Evolutionary conservation across 2,113 vertebrate species (phyloP), one percentile per base, ranked within the genome.

Genomic region (Percopsis transmontana): DNA sequence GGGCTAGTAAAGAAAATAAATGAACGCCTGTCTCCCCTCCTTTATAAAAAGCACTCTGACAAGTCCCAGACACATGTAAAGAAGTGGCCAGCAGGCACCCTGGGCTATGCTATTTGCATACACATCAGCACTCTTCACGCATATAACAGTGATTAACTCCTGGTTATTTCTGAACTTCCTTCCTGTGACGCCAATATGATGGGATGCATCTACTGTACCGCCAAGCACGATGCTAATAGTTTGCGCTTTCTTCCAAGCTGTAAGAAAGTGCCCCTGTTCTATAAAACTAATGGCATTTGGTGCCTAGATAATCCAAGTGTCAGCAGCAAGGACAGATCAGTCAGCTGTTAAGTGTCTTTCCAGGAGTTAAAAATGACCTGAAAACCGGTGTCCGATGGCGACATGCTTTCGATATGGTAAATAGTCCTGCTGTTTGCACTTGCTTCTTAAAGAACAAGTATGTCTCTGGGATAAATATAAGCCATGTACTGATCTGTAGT

Each of bases 261-360:
- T 61, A 52, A 74, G 66, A 63, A 45, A 45, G 85, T 81, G 66
- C 64, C 21, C 66, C 85, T 69, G 81, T 81, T 75, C 77, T 75
- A 76, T 88, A 74, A 91, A 80, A 88, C 9, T 38, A 68, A 74
- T 71, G 64, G 20, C 33, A 63, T 72, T 66, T 84, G 40, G 65
- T 86, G 74, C 52, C 20, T 45, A 21, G 57, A 80, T 79, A 86
- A 85, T 88, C 72, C 53, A 59, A 72, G 75, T 60, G 76, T 83
- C 68, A 18, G 51, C 62, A 48, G 66, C 52, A 47, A 40, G 51
- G 65, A 75, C 65, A 62, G 76, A 79, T 79, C 83, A 47, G 71
- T 85, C 90, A 92, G 90, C 89, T 93, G 91, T 89, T 88, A 74
- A 62, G 80, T 59, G 82, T 86, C 62, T 76, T 76, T 80, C 72